These are phyloP conservation scores for Paedocypris sp. DNA, from an alignment of 2,113 vertebrate species.

Conservation along the genomic window DNA sequence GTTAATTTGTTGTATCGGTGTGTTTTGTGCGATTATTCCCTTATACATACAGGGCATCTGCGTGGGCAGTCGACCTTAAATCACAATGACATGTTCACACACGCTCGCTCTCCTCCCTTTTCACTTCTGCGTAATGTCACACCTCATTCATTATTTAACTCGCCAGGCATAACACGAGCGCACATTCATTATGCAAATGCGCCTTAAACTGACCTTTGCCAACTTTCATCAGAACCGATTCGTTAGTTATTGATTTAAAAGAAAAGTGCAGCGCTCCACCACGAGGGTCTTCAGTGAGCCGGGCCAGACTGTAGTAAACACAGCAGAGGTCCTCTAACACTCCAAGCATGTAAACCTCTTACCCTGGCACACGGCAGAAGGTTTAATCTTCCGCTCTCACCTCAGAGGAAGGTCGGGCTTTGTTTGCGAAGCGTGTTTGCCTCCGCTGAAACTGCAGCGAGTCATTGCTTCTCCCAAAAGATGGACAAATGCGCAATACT, in stretches of 20 bases:
- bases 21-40: not conserved
- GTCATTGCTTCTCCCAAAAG: no score
- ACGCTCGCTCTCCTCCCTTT: not conserved
- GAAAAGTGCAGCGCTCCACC: not conserved
- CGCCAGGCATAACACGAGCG: not conserved
- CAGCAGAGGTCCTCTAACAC: not conserved
- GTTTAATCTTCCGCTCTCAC: constrained; percentile 29
- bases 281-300: not conserved
- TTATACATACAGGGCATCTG: not conserved
- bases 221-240: not conserved
- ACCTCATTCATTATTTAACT: constrained; percentile 28
- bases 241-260: not conserved
- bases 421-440: not conserved
- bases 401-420: not conserved
- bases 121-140: constrained; percentile 2
- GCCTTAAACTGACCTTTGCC: not conserved
- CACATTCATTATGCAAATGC: constrained; percentile 14
- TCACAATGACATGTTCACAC: not conserved
- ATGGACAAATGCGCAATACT: no score
- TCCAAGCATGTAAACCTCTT: constrained; percentile 26
- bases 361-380: not conserved
- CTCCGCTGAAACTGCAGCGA: not conserved
- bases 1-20: no score
- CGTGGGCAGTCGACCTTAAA: not conserved
- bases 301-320: not conserved